Conservation (phyloP, 2,113 vertebrate genomes). For the Paradoxurus hermaphroditus region DNA sequence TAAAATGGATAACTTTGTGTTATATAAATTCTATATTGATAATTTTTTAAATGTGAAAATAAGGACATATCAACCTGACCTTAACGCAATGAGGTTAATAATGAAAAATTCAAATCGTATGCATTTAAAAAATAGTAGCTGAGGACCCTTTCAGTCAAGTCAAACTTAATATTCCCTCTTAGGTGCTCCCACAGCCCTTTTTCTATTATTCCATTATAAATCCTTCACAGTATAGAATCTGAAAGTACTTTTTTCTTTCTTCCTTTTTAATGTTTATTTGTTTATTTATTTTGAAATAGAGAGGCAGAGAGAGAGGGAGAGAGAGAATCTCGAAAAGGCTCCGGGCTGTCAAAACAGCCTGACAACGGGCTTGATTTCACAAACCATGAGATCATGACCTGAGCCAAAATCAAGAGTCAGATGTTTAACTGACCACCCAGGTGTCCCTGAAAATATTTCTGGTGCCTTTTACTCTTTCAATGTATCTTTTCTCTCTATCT, state of each 20-base stretch:
- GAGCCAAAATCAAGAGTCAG: too few relatives aligned
- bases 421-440: too few relatives aligned
- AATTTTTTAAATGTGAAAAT: slow-evolving; percentile 22
- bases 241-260: neutral
- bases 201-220: neutral
- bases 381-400: too few relatives aligned
- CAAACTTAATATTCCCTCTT: neutral
- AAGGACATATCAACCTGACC: neutral
- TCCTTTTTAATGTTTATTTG: too few relatives aligned
- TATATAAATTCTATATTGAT: neutral
- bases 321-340: too few relatives aligned
- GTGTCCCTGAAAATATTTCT: neutral
- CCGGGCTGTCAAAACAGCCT: too few relatives aligned
- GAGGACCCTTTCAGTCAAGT: neutral
- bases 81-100: neutral
- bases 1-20: neutral
- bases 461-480: neutral
- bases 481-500: neutral
- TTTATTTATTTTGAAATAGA: too few relatives aligned
- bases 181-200: neutral
- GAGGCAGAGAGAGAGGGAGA: too few relatives aligned
- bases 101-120: neutral
- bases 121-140: neutral
- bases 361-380: too few relatives aligned
- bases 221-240: neutral